Base-by-base conservation (phyloP, 2,797 vertebrate species). In the Eulemur rubriventer region DNA sequence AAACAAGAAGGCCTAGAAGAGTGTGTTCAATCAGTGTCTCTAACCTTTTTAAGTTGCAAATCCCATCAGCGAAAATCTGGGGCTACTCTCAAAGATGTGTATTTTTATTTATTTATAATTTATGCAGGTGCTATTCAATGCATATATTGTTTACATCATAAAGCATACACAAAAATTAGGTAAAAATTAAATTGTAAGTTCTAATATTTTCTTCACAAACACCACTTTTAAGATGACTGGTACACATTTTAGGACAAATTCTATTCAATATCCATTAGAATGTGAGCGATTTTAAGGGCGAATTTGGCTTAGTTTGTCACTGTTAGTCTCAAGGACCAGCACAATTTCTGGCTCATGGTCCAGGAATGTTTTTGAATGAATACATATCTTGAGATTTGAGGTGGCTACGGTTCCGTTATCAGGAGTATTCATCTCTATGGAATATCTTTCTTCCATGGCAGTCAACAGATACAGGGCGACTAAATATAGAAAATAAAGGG, bases 171-270 rank as follows among this genome's bases (percentile, higher is more conserved):
- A 87, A 57, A 94, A 59, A 57, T 65, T 43, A n/a, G 14, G 73
- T 65, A 46, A 7, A 57, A 83, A 38, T 83, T 63, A 93, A 94
- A 72, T 72, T 6, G 33, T 33, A 78, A 48, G 61, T 91, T 96
- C 50, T 88, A 55, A 38, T 67, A 46, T 92, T 88, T 82, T 50
- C n/a, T 59, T 81, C 69, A 48, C 30, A 61, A 26, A 38, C 0
- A 26, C 7, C 2, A 30, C 59, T 76, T 91, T 86, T 48, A 92
- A 85, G 50, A 79, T 9, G 11, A 79, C 18, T 50, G 63, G 9
- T 57, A 81, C 63, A 84, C 65, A 72, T 87, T 87, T 97, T 81
- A 67, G 63, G 20, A 61, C 30, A 81, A 61, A 90, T 88, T 90
- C 33, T 65, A 50, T n/a, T 78, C 48, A 26, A 13, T 8, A 43